These are phyloP conservation scores for Teleopsis dalmanni DNA, from an alignment of 1,140 invertebrate species.

Conservation along the genomic window DNA sequence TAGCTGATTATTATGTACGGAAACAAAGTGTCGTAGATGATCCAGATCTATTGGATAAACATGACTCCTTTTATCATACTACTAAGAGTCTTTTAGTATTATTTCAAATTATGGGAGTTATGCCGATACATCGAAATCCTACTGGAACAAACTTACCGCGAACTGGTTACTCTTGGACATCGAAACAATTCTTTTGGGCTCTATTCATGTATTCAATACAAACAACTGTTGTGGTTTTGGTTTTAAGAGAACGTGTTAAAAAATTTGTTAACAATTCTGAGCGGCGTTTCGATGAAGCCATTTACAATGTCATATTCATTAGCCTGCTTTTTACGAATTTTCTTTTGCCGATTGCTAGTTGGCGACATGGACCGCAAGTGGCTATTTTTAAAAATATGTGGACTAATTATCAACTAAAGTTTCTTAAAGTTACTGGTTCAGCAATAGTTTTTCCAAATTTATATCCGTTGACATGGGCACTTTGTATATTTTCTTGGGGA, in stretches of 20 bases:
- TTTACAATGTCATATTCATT: constrained; percentile 62
- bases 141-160: constrained; percentile 45
- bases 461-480: constrained; percentile 51
- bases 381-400: constrained; percentile 67
- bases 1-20: constrained; percentile 30
- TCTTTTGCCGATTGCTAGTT: constrained; percentile 57
- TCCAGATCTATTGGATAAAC: constrained; percentile 47
- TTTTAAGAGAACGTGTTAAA: constrained; percentile 47
- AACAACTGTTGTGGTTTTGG: constrained; percentile 49
- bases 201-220: constrained; percentile 50
- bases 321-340: constrained; percentile 63
- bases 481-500: constrained; percentile 56
- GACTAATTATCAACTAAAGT: constrained; percentile 62
- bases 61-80: constrained; percentile 58
- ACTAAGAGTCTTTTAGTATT: constrained; percentile 58
- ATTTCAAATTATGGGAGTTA: constrained; percentile 64
- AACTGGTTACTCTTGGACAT: constrained; percentile 53
- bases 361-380: constrained; percentile 57
- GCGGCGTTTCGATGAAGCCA: constrained; percentile 60
- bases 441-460: constrained; percentile 57
- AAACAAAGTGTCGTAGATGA: constrained; percentile 36
- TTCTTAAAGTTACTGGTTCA: constrained; percentile 55
- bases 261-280: constrained; percentile 52
- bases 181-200: constrained; percentile 53
- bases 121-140: constrained; percentile 58